Conservation (phyloP, 2,888 invertebrate species). For the Creontiades dilutus region DNA sequence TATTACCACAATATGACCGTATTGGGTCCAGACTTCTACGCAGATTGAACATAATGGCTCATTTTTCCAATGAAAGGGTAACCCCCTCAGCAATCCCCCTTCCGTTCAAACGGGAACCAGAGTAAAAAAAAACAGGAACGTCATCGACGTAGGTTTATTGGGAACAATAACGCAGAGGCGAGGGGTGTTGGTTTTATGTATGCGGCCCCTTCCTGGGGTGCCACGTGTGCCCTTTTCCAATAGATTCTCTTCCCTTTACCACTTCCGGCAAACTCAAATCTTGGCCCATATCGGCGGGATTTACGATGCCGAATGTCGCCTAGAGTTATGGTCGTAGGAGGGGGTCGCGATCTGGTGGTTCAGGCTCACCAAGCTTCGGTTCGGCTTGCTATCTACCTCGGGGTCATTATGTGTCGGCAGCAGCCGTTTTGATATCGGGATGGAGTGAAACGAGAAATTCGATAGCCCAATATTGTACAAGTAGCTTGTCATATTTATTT, state of each 20-base stretch:
- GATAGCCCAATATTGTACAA: no score
- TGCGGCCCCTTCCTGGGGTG: conserved; percentile 17
- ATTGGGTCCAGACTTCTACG: not conserved
- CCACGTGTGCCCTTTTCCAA: conserved; percentile 54
- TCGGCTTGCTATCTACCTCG: no score
- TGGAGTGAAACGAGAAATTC: no score
- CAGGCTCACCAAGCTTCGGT: no score
- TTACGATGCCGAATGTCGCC: conserved; percentile 53
- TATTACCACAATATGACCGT: not conserved
- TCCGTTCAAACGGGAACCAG: no score
- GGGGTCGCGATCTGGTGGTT: not conserved
- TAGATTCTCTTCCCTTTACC: conserved; percentile 38
- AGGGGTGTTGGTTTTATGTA: conserved; percentile 45
- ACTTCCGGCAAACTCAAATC: conserved; percentile 24
- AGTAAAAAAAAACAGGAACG: not conserved
- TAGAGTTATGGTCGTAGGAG: not conserved
- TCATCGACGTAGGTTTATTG: conserved; percentile 50
- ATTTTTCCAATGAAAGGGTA: not conserved
- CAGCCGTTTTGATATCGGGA: no score
- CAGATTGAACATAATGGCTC: not conserved
- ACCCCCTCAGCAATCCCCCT: not conserved
- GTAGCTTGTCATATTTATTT: no score
- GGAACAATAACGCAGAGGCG: conserved; percentile 43
- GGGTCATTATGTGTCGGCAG: no score
- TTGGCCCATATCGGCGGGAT: not conserved